phyloP scores from a whole-genome alignment of 1,140 invertebrate species.

The Drosophila truncata region DNA sequence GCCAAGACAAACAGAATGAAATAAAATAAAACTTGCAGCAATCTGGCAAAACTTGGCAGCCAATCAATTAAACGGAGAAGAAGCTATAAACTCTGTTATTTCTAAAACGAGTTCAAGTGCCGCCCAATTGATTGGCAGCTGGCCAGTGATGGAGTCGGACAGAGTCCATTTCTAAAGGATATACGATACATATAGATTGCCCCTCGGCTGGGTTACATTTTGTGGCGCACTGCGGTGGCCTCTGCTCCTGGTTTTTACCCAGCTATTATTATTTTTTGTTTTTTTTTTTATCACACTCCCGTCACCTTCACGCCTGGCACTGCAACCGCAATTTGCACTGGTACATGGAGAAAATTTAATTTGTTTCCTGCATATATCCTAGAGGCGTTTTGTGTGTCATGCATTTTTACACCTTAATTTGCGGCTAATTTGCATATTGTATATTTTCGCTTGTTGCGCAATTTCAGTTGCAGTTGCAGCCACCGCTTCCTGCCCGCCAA shows the following conservation, averaged over 20 bases:
- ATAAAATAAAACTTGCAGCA: constrained; percentile 69
- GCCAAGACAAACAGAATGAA: constrained; percentile 47
- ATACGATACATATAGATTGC: constrained; percentile 24
- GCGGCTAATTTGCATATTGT: constrained; percentile 80
- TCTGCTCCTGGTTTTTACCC: constrained; percentile 11
- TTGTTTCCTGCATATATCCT: constrained; percentile 73
- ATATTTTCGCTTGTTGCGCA: constrained; percentile 75
- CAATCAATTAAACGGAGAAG: constrained; percentile 73
- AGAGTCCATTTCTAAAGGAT: background rate
- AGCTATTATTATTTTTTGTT: constrained; percentile 17
- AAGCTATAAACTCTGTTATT: constrained; percentile 63
- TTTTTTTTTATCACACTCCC: constrained; percentile 17
- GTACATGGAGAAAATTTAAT: constrained; percentile 64
- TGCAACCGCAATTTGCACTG: constrained; percentile 59
- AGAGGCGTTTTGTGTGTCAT: constrained; percentile 80
- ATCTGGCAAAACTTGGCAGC: constrained; percentile 62
- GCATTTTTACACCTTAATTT: constrained; percentile 83
- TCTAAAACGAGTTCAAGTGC: constrained; percentile 45
- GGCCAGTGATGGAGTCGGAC: constrained; percentile 46
- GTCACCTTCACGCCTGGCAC: constrained; percentile 30
- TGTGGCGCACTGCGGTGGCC: constrained; percentile 44
- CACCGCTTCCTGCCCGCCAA: constrained; percentile 21
- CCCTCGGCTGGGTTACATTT: constrained; percentile 28
- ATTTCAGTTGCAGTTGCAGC: constrained; percentile 60
- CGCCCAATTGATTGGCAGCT: constrained; percentile 60